phyloP scores from a whole-genome alignment of 2,113 vertebrate species.

The Cyphomyrus plagiostoma region DNA sequence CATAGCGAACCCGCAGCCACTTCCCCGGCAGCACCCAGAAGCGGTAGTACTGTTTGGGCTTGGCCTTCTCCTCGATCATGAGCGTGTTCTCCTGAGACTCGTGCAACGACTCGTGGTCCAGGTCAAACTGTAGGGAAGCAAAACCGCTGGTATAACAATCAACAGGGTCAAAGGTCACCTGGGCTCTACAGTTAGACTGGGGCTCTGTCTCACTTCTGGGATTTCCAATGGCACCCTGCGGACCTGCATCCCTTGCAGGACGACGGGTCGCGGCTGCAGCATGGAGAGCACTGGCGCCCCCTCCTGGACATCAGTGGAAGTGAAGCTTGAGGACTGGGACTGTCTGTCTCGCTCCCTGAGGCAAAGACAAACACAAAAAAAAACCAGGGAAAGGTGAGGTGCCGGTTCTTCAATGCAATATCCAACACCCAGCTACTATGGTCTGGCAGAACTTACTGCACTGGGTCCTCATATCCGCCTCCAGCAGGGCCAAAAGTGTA shows the following conservation, averaged over 20 bases:
- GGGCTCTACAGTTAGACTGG: background rate
- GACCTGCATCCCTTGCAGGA: conserved; percentile 85
- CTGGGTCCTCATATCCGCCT: conserved; percentile 81
- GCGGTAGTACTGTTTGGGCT: conserved; percentile 66
- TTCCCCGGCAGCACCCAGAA: conserved; percentile 67
- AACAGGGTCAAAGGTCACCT: background rate
- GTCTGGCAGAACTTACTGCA: conserved; percentile 59
- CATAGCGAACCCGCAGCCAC: conserved; percentile 67
- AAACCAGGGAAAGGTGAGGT: background rate
- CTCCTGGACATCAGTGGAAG: conserved; percentile 77
- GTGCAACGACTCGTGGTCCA: conserved; percentile 82
- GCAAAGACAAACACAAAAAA: background rate
- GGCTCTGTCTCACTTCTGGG: conserved; percentile 57
- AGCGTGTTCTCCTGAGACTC: conserved; percentile 86
- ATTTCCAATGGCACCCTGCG: conserved; percentile 80
- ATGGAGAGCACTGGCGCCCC: conserved; percentile 66
- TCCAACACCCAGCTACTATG: background rate
- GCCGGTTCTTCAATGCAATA: background rate
- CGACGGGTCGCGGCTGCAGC: conserved; percentile 74
- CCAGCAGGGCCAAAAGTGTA: conserved; percentile 81
- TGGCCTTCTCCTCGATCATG: conserved; percentile 78
- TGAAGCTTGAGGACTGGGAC: conserved; percentile 86
- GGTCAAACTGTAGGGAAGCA: conserved; percentile 64
- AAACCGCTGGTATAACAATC: background rate
- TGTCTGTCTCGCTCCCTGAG: conserved; percentile 72